Percentiles rank a stretch among this genome's conserved stretches.
phyloP scores from a whole-genome alignment of 2,888 invertebrate species.

The Cheilosia vernalis region DNA sequence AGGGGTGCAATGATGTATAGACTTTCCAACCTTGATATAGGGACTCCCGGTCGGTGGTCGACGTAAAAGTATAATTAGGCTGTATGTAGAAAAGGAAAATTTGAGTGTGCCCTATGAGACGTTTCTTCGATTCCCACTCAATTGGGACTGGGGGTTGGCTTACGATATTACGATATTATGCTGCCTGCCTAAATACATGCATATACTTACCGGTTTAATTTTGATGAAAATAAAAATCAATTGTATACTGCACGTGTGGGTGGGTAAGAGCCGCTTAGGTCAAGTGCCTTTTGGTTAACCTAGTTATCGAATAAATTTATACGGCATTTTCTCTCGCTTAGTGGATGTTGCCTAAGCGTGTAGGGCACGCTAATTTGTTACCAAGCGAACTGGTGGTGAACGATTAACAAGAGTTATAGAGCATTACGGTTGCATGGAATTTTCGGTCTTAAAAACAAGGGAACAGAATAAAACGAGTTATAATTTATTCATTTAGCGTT shows the following conservation, averaged over 20 bases:
- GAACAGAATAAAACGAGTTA: slow-evolving; percentile 43
- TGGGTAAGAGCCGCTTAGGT: slow-evolving; percentile 42
- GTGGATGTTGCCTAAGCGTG: not conserved
- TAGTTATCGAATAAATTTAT: slow-evolving; percentile 41
- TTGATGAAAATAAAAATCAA: slow-evolving; percentile 31
- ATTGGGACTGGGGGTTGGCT: not conserved
- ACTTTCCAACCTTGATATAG: slow-evolving; percentile 52
- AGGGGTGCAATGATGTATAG: not conserved
- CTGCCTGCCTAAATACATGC: no score
- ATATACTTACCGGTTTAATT: not conserved
- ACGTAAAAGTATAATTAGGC: slow-evolving; percentile 29
- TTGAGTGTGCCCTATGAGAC: not conserved
- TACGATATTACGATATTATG: slow-evolving; percentile 5
- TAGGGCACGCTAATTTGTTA: slow-evolving; percentile 7
- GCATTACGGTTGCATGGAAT: not conserved
- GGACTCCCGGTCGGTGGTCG: not conserved
- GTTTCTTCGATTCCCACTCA: slow-evolving; percentile 14
- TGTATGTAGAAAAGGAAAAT: slow-evolving; percentile 6
- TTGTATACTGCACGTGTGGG: slow-evolving; percentile 11
- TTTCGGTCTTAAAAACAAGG: slow-evolving; percentile 9
- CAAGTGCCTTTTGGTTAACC: slow-evolving; percentile 65
- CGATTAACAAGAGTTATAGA: not conserved
- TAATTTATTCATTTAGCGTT: slow-evolving; percentile 63
- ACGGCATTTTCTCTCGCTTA: slow-evolving; percentile 16
- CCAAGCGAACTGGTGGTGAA: slow-evolving; percentile 16